Evolutionary conservation across 2,888 invertebrate genomes (phyloP).

Genomic region (Dryadula phaetusa): DNA sequence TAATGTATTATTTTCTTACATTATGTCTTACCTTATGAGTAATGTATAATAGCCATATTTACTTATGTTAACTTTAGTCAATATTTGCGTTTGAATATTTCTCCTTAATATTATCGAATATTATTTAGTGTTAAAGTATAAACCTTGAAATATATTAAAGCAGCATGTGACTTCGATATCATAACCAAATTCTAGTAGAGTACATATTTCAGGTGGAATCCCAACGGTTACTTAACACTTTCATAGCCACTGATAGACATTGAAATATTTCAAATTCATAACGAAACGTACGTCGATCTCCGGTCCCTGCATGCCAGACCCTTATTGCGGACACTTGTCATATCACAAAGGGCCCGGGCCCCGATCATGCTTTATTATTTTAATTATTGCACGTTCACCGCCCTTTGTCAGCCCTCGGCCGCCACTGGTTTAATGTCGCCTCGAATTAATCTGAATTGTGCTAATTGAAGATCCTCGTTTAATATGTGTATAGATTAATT

Average conservation of each 20-base stretch:
- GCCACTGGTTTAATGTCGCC: slow-evolving; percentile 63
- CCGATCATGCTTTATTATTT: slow-evolving; percentile 80
- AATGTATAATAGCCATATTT: slow-evolving; percentile 23
- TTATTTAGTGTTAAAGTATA: not conserved
- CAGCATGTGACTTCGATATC: not conserved
- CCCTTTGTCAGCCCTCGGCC: slow-evolving; percentile 70
- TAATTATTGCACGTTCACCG: slow-evolving; percentile 80
- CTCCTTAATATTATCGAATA: not conserved
- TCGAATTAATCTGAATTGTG: slow-evolving; percentile 59
- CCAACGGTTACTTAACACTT: slow-evolving; percentile 34
- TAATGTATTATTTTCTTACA: slow-evolving; percentile 32
- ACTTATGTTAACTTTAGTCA: slow-evolving; percentile 6
- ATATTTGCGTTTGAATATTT: slow-evolving; percentile 6
- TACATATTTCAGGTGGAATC: slow-evolving; percentile 1
- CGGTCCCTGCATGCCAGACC: slow-evolving; percentile 54
- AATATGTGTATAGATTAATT: slow-evolving; percentile 41
- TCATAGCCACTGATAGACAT: slow-evolving; percentile 37
- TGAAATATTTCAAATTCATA: slow-evolving; percentile 42
- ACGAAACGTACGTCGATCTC: slow-evolving; percentile 40
- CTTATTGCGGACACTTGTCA: slow-evolving; percentile 83
- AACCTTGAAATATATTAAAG: not conserved
- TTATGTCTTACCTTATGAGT: slow-evolving; percentile 32
- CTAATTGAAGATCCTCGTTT: slow-evolving; percentile 66
- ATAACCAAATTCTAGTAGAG: slow-evolving; percentile 7
- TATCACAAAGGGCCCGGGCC: slow-evolving; percentile 72